Base-by-base conservation (phyloP, 2,113 vertebrate genomes). In the Mellivora capensis region DNA sequence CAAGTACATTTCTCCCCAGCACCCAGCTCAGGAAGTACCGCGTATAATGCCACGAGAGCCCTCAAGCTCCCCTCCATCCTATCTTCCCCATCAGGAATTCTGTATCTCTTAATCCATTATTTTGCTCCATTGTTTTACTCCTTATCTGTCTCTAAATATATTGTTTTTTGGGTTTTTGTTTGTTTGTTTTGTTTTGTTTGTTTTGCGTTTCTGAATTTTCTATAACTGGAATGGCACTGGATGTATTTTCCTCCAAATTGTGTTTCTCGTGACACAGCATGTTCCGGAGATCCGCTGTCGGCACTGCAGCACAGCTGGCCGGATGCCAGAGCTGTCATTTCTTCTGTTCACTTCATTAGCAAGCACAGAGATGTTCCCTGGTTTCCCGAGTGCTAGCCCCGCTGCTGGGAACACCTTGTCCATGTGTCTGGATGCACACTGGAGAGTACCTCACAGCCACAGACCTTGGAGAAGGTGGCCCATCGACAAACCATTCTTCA, bases 21-120 rank as follows among this genome's bases (percentile, higher is more conserved):
- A 21, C 67, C 47, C 31, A 2, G 15, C 77, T 52, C 20, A 42
- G 62, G 39, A 25, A 88, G 8, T 25, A 7, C 2, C 69, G 3
- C 0, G 0, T 4, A 1, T 2, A 7, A 42, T 0, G 7, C n/a
- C 25, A 6, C 23, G 1, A 3, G 0, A 2, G 21, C 13, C 37
- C 49, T 23, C 17, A 1, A 2, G 1, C 7, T 44, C 74, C n/a
- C 27, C 44, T 7, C 10, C 4, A 44, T 7, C 52, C 44, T 34
- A 44, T 4, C 3, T 6, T 1, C 7, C 1, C 29, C 31, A 49
- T 54, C 3, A 2, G 57, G 12, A 87, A 54, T 54, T 27, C 42
- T 34, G 34, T 27, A 15, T 67, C 49, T 85, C 27, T 59, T 29
- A 87, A 59, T 20, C 59, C 80, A 82, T 8, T 7, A 29, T 64